Evolutionary conservation across 2,113 vertebrate genomes (phyloP).

Genomic region (Gavialis gangeticus): DNA sequence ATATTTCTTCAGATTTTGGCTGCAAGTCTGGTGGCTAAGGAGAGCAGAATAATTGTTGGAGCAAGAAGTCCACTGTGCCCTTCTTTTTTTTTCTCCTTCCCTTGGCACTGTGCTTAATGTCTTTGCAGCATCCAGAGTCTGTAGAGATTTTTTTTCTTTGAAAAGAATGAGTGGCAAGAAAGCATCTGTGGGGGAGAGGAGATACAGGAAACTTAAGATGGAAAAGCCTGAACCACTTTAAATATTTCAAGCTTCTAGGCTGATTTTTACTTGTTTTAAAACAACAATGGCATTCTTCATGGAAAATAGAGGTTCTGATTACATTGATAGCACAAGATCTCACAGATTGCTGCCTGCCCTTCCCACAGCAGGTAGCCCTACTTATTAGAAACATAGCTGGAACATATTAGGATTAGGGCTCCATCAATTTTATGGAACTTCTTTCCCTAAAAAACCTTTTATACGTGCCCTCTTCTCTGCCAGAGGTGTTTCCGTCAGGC

Average conservation of each 20-base stretch:
- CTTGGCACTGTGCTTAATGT: neutral
- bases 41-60: neutral
- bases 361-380: neutral
- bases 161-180: neutral
- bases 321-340: neutral
- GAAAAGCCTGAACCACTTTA: neutral
- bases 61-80: fast-evolving
- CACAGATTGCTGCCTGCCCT: neutral
- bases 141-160: neutral
- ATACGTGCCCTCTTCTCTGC: neutral
- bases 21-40: neutral
- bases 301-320: neutral
- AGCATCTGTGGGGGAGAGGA: neutral
- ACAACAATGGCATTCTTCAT: neutral
- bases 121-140: neutral
- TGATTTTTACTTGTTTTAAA: neutral
- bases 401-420: neutral
- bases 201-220: fast-evolving
- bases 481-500: neutral
- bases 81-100: neutral
- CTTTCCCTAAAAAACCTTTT: neutral
- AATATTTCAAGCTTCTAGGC: neutral
- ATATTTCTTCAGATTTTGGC: neutral
- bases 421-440: neutral
- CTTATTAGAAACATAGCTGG: neutral